phyloP scores from a whole-genome alignment of 2,888 invertebrate species.

The Agrochola lota region DNA sequence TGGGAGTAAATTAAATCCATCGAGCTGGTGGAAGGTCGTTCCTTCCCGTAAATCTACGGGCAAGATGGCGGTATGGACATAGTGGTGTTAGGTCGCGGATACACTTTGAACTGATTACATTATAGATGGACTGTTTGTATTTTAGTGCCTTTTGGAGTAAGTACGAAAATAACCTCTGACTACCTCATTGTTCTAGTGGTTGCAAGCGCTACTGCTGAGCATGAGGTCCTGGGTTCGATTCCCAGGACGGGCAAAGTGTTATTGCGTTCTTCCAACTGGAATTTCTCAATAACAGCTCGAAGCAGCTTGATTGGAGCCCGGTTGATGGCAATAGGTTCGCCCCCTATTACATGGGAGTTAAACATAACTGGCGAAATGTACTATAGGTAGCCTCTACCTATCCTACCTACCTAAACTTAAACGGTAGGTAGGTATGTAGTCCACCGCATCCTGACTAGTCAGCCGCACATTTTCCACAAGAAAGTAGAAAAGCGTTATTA shows the following conservation, averaged over 20 bases:
- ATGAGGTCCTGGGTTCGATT: too few relatives aligned
- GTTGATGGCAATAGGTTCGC: background rate
- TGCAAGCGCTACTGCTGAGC: background rate
- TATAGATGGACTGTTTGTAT: constrained; percentile 35
- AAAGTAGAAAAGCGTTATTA: background rate
- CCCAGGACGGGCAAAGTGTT: too few relatives aligned
- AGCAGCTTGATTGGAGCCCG: background rate
- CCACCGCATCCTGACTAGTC: background rate
- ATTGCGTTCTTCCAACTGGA: too few relatives aligned
- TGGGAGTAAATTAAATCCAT: constrained; percentile 66
- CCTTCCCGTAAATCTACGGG: constrained; percentile 62
- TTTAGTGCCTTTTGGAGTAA: background rate
- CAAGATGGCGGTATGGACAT: constrained; percentile 30
- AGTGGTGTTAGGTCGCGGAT: constrained; percentile 33
- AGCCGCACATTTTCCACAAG: background rate
- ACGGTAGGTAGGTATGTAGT: background rate
- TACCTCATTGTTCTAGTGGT: background rate
- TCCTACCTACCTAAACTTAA: background rate
- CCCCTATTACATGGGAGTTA: too few relatives aligned
- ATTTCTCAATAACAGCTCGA: background rate
- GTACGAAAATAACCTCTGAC: too few relatives aligned
- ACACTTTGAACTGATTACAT: constrained; percentile 46
- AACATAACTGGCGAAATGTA: too few relatives aligned
- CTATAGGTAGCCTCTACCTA: too few relatives aligned
- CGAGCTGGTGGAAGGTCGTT: constrained; percentile 49